Percentiles rank a stretch among this genome's conserved stretches.
These are phyloP conservation scores for Erpornis zantholeuca DNA, from an alignment of 2,113 vertebrate genomes.

Conservation along the genomic window DNA sequence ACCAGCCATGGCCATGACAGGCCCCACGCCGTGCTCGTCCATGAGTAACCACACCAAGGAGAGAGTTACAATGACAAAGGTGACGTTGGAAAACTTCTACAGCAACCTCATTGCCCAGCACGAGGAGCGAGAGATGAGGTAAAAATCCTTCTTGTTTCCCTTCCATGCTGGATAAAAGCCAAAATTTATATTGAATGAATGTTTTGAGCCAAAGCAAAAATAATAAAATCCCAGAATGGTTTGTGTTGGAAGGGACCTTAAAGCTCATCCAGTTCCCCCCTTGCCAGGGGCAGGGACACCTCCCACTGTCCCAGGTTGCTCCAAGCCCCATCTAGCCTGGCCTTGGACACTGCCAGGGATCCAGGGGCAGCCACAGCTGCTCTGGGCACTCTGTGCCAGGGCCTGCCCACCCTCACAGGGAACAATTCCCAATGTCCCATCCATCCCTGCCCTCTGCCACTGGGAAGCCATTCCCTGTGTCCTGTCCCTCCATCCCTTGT, in stretches of 20 bases:
- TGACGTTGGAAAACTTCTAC: conserved; percentile 98
- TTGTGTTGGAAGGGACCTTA: background rate
- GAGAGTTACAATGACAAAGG: conserved; percentile 96
- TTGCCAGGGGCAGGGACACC: background rate
- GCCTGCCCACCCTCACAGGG: rapidly evolving
- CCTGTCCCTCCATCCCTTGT: background rate
- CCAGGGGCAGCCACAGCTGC: background rate
- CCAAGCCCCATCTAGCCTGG: rapidly evolving
- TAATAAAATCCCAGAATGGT: background rate
- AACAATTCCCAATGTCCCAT: background rate
- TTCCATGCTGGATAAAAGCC: background rate
- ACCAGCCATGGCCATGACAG: conserved; percentile 95
- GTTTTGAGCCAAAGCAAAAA: background rate
- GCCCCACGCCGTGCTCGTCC: conserved; percentile 88
- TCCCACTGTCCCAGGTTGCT: rapidly evolving
- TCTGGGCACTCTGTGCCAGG: background rate
- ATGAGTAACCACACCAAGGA: conserved; percentile 99
- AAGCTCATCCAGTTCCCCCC: background rate
- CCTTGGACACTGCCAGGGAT: background rate
- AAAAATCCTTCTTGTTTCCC: background rate
- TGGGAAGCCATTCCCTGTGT: background rate
- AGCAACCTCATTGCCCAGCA: conserved; percentile 97
- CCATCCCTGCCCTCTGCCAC: background rate
- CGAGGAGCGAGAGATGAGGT: conserved; percentile 98
- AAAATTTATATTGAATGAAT: rapidly evolving